Evolutionary conservation across 2,797 vertebrate species (phyloP), one percentile per base, ranked within the genome.

Genomic region (Sebastes itinus): DNA sequence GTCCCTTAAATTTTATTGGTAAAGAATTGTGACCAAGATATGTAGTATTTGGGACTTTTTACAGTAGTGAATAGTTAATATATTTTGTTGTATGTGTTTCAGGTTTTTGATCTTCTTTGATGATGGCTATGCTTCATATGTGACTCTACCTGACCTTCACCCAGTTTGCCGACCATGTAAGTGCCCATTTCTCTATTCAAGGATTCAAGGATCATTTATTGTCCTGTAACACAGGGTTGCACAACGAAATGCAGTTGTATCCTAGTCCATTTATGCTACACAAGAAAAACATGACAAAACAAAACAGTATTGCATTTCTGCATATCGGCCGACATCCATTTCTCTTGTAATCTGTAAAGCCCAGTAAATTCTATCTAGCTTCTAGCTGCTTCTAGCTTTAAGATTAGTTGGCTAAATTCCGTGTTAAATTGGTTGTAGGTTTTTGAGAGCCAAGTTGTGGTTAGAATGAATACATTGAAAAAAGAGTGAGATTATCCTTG

Each of bases 91-190:
- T 16, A 14, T 88, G 55, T 81, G 54, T 92, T 83, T 63, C 89
- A 99, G 98, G 90, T 99, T 98, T 87, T 94, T 99, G 72, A 98
- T 99, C 81, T 99, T 99, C 92, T 99, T 99, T 1, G 99, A 99
- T 6, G 99, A 99, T 0, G 99, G 99, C 2, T 99, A 99, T 0
- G 99, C 99, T 3, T 99, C 98, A 0, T 99, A 99, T 2, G 99
- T 99, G 59, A 97, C 96, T 10, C 95, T 98, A 49, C 96, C 97
- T 27, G 99, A 99, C 80, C 96, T 99, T 16, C 98, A 97, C 89
- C 97, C 97, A 0, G 90, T 99, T 69, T 99, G 99, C 89, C 92
- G 98, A 80, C 98, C 98, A 14, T 0, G 99, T 99, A 94, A 97
- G 94, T 38, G 27, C 9, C 55, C 5, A 18, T 32, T 73, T 55